Conservation (phyloP, 2,797 vertebrate genomes). For the Siniperca undulata region DNA sequence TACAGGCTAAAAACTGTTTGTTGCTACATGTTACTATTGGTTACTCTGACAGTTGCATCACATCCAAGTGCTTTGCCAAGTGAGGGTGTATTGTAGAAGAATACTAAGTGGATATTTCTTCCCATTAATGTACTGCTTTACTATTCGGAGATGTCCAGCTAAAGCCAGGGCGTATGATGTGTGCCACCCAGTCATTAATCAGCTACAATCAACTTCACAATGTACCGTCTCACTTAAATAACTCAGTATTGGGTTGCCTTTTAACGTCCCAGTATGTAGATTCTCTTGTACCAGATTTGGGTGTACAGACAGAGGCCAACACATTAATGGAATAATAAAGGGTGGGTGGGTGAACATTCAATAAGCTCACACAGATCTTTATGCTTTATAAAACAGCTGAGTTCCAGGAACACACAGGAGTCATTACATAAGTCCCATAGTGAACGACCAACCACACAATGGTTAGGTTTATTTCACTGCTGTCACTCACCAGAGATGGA, state of each 20-base stretch:
- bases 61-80: slow-evolving; percentile 53
- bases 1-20: slow-evolving; percentile 72
- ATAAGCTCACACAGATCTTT: background rate
- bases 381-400: background rate
- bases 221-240: slow-evolving; percentile 2
- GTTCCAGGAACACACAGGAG: slow-evolving; percentile 9
- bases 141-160: slow-evolving; percentile 20
- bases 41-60: slow-evolving; percentile 69
- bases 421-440: slow-evolving; percentile 1
- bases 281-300: background rate
- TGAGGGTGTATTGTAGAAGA: slow-evolving; percentile 48
- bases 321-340: slow-evolving; percentile 10
- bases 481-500: background rate
- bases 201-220: background rate
- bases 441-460: background rate
- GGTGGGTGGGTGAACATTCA: background rate
- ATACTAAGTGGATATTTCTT: slow-evolving; percentile 50
- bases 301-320: slow-evolving; percentile 10
- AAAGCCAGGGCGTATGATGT: slow-evolving; percentile 5
- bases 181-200: slow-evolving; percentile 30
- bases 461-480: background rate
- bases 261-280: background rate
- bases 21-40: slow-evolving; percentile 74
- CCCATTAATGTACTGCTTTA: background rate
- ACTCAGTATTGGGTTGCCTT: background rate